A percentile compares a stretch with the other conserved stretches of the same genome.
Evolutionary conservation across 2,113 vertebrate species (phyloP).

Genomic region (Dinomys branickii): DNA sequence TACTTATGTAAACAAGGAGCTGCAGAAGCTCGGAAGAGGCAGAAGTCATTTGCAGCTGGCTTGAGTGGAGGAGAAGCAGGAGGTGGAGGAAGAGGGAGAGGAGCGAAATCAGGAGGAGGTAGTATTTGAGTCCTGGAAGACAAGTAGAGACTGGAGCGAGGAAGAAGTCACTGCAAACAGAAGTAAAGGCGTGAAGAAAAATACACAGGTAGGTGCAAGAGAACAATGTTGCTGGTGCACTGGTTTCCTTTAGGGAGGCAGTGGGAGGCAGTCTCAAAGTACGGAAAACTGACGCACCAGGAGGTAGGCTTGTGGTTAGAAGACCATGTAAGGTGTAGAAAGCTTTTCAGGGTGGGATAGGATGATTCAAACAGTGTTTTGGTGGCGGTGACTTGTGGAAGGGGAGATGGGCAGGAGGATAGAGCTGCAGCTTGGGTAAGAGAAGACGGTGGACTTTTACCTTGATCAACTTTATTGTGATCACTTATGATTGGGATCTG

Average conservation of each 20-base stretch:
- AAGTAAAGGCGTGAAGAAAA: neutral
- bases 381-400: neutral
- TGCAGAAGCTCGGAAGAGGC: neutral
- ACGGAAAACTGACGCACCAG: neutral
- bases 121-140: neutral
- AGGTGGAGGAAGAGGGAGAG: neutral
- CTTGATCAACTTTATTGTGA: slow-evolving; percentile 20
- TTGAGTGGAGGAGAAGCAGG: neutral
- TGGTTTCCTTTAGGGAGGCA: neutral
- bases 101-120: neutral
- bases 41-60: neutral
- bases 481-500: neutral
- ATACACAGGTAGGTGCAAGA: neutral
- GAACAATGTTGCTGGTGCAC: neutral
- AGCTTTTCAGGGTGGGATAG: neutral
- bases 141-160: neutral
- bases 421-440: neutral
- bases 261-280: neutral
- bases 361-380: neutral
- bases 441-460: neutral
- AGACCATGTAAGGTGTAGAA: neutral
- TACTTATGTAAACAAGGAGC: slow-evolving; percentile 21
- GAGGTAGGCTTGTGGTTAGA: neutral
- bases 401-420: neutral
- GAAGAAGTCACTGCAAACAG: neutral